These are phyloP conservation scores for Entelurus aequoreus DNA, from an alignment of 2,113 vertebrate genomes.

Conservation along the genomic window DNA sequence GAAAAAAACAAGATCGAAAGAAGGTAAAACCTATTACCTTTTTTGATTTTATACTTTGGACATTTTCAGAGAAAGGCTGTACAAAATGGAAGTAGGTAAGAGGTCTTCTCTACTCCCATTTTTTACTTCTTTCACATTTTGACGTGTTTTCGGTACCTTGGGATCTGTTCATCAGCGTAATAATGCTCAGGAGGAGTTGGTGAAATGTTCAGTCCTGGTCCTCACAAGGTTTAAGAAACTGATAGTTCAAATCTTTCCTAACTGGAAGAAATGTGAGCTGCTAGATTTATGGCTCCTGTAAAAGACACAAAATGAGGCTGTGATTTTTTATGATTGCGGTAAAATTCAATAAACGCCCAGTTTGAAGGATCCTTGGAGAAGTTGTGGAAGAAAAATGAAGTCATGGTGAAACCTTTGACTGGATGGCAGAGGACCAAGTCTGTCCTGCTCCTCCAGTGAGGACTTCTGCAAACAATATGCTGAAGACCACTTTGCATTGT, in stretches of 20 bases:
- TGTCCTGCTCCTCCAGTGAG: constrained; percentile 24
- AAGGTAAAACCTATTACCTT: too few species aligned
- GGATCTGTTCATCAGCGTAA: too few species aligned
- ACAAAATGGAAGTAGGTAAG: too few species aligned
- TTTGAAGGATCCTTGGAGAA: constrained; percentile 5
- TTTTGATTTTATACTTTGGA: too few species aligned
- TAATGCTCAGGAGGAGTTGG: too few species aligned
- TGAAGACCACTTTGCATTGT: not conserved
- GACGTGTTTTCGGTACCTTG: too few species aligned
- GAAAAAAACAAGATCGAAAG: too few species aligned
- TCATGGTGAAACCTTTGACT: constrained; percentile 16
- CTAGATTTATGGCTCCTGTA: not conserved
- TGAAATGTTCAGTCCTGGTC: too few species aligned
- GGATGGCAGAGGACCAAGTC: constrained; percentile 13
- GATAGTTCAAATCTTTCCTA: not conserved
- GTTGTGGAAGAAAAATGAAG: constrained; percentile 22
- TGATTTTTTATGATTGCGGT: not conserved
- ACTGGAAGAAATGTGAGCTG: not conserved
- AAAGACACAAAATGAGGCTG: not conserved
- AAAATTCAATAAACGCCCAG: not conserved
- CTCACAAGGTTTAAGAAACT: too few species aligned
- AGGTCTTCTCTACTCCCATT: too few species aligned
- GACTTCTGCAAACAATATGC: not conserved
- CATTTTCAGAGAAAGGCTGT: too few species aligned
- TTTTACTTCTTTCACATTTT: too few species aligned